Base-by-base conservation (phyloP, 2,797 vertebrate genomes). In the Eidolon dupreanum region DNA sequence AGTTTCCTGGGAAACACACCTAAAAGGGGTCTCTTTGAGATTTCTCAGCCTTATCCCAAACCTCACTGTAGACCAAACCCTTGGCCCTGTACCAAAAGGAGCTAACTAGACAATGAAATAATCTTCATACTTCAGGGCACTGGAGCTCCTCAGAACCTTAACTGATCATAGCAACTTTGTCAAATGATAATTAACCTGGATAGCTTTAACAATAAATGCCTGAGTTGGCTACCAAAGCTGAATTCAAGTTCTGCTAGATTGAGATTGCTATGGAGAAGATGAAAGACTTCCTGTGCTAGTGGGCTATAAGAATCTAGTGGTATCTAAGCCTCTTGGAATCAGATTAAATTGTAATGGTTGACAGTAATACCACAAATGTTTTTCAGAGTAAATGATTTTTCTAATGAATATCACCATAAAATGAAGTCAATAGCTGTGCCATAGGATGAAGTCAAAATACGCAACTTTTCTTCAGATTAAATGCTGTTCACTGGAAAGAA, bases 161-260 rank as follows among this genome's bases (percentile, higher is more conserved):
- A 33, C 26, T 90, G 41, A 53, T 57, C 43, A 78, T 74, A 28
- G 38, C 5, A 84, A 20, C 8, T 78, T 22, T 31, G 0, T 51
- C 33, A 43, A 43, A 28, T 82, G 63, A 91, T 73, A 8, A 77
- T 90, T 95, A 71, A 91, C 73, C 41, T 63, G 59, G n/a, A 19
- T 86, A 83, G 9, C 24, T 89, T 89, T 96, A 91, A 51, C 15
- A 77, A 61, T 90, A 90, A 93, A 65, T 94, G 26, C 24, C 43
- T 81, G 57, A 66, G 3, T 84, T 92, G n/a, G 5, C 16, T 33
- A 65, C 9, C 24, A 65, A 90, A 90, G 7, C 33, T 51, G 33
- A 88, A 36, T 82, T 90, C 68, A 95, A 88, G 43, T 63, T 88
- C 24, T 77, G 22, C 12, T 51, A 78, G 66, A 63, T 51, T 73